Evolutionary conservation across 2,113 vertebrate species (phyloP).

Genomic region (Pampusana beccarii): DNA sequence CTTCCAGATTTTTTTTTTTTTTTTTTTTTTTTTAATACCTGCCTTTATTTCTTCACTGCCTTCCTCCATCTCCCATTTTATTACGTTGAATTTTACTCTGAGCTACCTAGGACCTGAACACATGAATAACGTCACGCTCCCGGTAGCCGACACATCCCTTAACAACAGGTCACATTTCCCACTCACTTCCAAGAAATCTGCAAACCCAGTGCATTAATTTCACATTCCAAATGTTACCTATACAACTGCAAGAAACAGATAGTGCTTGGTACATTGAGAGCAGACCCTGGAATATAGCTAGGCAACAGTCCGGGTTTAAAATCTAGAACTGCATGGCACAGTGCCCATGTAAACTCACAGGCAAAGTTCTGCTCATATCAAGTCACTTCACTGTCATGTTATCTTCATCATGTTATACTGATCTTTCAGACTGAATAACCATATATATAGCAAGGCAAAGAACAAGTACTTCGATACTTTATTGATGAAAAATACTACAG

Average conservation of each 20-base stretch:
- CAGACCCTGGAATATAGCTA: not conserved
- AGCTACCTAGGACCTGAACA: not conserved
- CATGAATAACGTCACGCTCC: not conserved
- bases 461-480: not conserved
- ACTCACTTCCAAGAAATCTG: not conserved
- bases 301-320: not conserved
- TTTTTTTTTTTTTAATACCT: not conserved
- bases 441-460: not conserved
- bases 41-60: not conserved
- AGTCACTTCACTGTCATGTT: not conserved
- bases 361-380: not conserved
- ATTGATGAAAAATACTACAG: not conserved
- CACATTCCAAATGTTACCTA: not conserved
- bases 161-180: not conserved
- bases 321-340: not conserved
- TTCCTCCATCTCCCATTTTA: not conserved
- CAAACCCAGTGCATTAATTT: not conserved
- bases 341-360: not conserved
- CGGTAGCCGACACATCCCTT: not conserved
- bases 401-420: not conserved
- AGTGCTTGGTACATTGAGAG: not conserved
- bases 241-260: not conserved
- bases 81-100: not conserved
- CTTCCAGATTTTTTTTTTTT: not conserved
- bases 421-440: not conserved